These are phyloP conservation scores for Scrobipalpa costella DNA, from an alignment of 2,888 invertebrate species.

Conservation along the genomic window DNA sequence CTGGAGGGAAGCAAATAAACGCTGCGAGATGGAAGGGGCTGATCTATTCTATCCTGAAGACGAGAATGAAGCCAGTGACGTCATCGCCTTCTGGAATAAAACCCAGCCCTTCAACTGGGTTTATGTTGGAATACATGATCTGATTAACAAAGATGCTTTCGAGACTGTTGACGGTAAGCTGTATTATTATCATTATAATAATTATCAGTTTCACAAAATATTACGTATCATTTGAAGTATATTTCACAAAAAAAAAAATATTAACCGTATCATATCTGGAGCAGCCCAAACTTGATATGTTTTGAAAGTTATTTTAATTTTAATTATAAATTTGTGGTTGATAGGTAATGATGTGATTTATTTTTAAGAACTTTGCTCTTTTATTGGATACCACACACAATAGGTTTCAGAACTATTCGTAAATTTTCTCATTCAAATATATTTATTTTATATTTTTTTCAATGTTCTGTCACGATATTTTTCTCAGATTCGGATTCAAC, in stretches of 20 bases:
- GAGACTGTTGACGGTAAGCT: conserved; percentile 3
- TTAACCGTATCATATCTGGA: no score
- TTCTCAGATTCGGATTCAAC: no score
- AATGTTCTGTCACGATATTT: no score
- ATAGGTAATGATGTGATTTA: no score
- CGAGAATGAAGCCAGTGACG: conserved; percentile 43
- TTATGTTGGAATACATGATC: conserved; percentile 5
- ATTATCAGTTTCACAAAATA: background rate
- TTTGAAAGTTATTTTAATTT: no score
- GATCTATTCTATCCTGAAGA: conserved; percentile 57
- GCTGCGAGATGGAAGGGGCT: conserved; percentile 57
- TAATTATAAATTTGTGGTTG: background rate
- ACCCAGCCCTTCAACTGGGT: background rate
- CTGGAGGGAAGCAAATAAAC: conserved; percentile 48
- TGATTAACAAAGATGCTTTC: background rate
- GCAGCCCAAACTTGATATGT: no score
- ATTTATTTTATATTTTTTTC: no score
- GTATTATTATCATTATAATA: background rate
- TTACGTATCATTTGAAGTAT: background rate
- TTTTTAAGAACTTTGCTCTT: no score
- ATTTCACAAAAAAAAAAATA: no score
- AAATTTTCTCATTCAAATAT: no score
- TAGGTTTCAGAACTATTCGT: no score
- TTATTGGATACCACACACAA: no score
- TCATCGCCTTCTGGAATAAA: background rate